Conservation (phyloP, 2,113 vertebrate species). For the Paedocypris sp. region DNA sequence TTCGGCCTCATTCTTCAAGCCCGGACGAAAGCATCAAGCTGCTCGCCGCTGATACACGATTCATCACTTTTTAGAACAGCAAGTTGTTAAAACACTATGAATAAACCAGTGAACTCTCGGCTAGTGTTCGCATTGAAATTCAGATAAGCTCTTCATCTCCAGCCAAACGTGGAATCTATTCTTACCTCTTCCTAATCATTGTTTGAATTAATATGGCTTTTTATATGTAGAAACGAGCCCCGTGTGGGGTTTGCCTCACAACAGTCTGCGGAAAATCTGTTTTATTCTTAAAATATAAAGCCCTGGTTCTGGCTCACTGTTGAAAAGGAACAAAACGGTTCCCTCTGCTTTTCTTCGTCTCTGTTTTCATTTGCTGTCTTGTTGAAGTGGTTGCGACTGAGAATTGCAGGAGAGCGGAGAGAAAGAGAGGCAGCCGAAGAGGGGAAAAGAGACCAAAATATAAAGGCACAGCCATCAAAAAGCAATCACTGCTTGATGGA, state of each 20-base stretch:
- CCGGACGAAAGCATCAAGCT: not conserved
- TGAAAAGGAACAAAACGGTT: conserved; percentile 21
- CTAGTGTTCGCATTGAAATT: not conserved
- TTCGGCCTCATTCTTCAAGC: not conserved
- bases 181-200: conserved; percentile 2
- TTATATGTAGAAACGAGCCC: not conserved
- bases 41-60: not conserved
- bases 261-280: not conserved
- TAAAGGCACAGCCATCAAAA: conserved; percentile 50
- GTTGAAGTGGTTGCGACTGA: conserved; percentile 45
- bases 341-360: conserved; percentile 25
- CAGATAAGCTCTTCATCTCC: not conserved
- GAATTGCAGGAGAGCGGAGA: conserved; percentile 25
- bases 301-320: not conserved
- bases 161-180: not conserved
- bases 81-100: conserved; percentile 6
- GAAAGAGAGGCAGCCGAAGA: conserved; percentile 24
- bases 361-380: conserved; percentile 32
- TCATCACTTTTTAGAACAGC: not conserved
- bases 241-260: not conserved
- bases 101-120: not conserved
- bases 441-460: conserved; percentile 22
- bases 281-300: conserved; percentile 5
- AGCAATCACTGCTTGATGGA: conserved; percentile 53
- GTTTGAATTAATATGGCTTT: conserved; percentile 8